Percentiles rank a stretch among this genome's conserved stretches.
phyloP scores from a whole-genome alignment of 2,113 vertebrate genomes.

The Struthio camelus region DNA sequence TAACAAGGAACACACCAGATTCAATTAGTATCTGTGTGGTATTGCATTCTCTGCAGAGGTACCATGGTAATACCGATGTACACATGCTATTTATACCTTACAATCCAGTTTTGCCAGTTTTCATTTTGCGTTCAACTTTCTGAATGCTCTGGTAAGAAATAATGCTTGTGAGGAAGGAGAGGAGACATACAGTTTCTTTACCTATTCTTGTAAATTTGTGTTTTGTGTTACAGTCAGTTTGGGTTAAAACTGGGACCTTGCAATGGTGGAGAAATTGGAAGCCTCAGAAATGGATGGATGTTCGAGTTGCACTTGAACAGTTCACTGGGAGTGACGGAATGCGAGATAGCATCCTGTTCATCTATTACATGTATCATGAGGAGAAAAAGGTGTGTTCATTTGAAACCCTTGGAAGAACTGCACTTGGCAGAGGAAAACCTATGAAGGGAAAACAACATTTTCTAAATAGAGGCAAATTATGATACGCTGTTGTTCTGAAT shows the following conservation, averaged over 20 bases:
- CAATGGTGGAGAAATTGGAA: slow-evolving; percentile 99
- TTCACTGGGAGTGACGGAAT: slow-evolving; percentile 89
- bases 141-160: neutral
- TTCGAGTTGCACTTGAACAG: slow-evolving; percentile 93
- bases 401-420: neutral
- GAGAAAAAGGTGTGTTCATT: slow-evolving; percentile 89
- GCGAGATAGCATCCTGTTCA: slow-evolving; percentile 93
- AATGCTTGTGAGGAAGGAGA: neutral
- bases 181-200: neutral
- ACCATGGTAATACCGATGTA: neutral
- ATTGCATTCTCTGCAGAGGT: neutral
- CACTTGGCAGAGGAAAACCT: neutral
- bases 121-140: neutral
- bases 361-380: slow-evolving; percentile 91
- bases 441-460: neutral
- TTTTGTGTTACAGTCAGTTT: slow-evolving; percentile 84
- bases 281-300: slow-evolving; percentile 93
- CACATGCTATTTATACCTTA: rapidly evolving
- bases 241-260: slow-evolving; percentile 94
- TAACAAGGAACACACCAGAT: neutral
- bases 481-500: neutral
- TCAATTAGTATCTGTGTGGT: neutral
- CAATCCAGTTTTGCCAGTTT: neutral
- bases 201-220: neutral
- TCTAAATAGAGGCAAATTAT: neutral